Percentiles rank a stretch among this genome's conserved stretches.
phyloP scores from a whole-genome alignment of 2,888 invertebrate species.

The Furcula furcula region DNA sequence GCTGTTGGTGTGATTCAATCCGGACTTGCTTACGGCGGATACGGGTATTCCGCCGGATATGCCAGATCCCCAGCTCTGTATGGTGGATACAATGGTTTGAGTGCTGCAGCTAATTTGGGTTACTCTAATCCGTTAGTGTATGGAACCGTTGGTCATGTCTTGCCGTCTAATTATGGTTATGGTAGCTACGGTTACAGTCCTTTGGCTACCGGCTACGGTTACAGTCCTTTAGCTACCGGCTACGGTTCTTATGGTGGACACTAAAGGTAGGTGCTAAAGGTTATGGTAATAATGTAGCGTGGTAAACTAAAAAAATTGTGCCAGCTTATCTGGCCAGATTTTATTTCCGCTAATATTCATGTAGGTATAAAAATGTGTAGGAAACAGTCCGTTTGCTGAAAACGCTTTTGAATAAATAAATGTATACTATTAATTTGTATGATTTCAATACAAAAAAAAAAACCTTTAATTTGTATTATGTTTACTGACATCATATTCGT shows the following conservation, averaged over 20 bases:
- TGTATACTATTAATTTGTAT: too few species aligned
- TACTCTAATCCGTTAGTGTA: not conserved
- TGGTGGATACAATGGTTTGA: conserved; percentile 5
- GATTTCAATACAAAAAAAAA: too few species aligned
- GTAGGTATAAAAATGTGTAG: too few species aligned
- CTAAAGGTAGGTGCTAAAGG: not conserved
- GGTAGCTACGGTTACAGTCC: conserved; percentile 1
- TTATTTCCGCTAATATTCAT: too few species aligned
- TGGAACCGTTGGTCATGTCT: not conserved
- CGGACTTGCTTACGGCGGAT: conserved; percentile 3
- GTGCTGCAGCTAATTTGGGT: not conserved
- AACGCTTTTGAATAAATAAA: too few species aligned
- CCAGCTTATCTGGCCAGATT: too few species aligned
- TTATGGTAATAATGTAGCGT: too few species aligned
- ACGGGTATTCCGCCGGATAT: conserved; percentile 2
- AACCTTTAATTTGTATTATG: too few species aligned
- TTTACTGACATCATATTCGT: too few species aligned
- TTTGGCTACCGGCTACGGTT: not conserved
- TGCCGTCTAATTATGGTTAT: not conserved
- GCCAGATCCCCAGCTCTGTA: conserved; percentile 1
- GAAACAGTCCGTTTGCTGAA: too few species aligned
- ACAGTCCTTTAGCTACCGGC: too few species aligned
- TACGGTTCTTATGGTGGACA: conserved; percentile 2
- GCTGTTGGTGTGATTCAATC: conserved; percentile 8
- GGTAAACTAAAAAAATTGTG: too few species aligned